Evolutionary conservation across 2,888 invertebrate genomes (phyloP).

Genomic region (Pheosia tremula): DNA sequence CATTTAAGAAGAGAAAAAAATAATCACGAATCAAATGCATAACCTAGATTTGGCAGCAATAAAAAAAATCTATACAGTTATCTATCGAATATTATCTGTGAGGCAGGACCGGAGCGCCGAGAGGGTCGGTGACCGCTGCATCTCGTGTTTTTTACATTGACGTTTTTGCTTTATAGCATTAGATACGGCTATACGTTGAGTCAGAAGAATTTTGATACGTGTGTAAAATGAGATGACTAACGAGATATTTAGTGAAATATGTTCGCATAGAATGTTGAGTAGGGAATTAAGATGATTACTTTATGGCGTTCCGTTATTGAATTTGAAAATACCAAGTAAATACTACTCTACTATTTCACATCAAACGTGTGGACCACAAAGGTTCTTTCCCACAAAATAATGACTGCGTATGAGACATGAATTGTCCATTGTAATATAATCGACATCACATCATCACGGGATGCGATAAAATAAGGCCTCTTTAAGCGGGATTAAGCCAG

Average conservation of each 20-base stretch:
- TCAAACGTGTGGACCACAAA: neutral
- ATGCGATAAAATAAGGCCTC: too few species aligned
- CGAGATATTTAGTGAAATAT: conserved; percentile 8
- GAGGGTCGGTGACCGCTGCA: conserved; percentile 65
- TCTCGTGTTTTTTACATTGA: conserved; percentile 61
- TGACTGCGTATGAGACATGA: too few species aligned
- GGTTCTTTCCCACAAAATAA: neutral
- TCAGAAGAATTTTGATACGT: conserved; percentile 1
- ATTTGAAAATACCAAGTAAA: neutral
- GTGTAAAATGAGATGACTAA: conserved; percentile 3
- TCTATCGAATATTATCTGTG: conserved; percentile 77
- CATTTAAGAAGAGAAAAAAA: conserved; percentile 43
- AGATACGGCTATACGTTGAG: conserved; percentile 14
- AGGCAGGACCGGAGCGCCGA: conserved; percentile 60
- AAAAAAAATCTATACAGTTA: conserved; percentile 80
- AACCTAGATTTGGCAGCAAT: conserved; percentile 67
- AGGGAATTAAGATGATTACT: neutral
- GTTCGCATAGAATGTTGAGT: conserved; percentile 6
- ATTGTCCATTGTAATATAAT: too few species aligned
- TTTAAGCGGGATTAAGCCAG: too few species aligned
- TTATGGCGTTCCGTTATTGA: neutral
- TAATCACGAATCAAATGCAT: conserved; percentile 67
- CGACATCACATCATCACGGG: too few species aligned
- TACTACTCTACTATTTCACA: neutral
- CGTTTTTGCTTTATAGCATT: conserved; percentile 51